Conservation (phyloP, 2,888 invertebrate species). For the Patella caerulea region DNA sequence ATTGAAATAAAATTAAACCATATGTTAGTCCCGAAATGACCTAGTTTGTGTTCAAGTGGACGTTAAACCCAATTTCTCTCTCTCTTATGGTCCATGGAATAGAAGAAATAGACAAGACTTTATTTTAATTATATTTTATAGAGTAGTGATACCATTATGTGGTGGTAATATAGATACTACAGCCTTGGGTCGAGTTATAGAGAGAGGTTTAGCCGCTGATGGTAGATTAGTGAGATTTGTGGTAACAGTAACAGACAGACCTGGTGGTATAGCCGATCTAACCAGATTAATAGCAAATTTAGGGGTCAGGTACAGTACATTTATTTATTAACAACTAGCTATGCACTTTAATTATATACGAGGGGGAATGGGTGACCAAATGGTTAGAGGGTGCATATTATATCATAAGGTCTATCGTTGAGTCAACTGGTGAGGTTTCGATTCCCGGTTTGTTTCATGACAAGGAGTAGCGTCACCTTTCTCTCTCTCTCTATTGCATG, state of each 20-base stretch:
- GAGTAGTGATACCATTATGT: conserved; percentile 87
- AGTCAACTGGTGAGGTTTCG: too few relatives aligned
- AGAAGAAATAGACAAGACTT: not conserved
- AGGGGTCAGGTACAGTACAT: conserved; percentile 77
- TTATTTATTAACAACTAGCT: not conserved
- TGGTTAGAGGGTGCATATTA: too few relatives aligned
- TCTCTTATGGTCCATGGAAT: not conserved
- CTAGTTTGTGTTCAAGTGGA: too few relatives aligned
- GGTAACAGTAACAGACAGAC: conserved; percentile 81
- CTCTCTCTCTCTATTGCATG: too few relatives aligned
- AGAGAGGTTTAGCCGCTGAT: conserved; percentile 89
- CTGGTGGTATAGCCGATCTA: conserved; percentile 89
- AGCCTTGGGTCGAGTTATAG: conserved; percentile 87
- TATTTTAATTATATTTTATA: conserved; percentile 66
- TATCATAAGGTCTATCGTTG: too few relatives aligned
- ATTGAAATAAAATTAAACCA: too few relatives aligned
- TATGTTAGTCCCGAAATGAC: too few relatives aligned
- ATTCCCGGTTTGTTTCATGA: not conserved
- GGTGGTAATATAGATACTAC: conserved; percentile 93
- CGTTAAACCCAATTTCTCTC: too few relatives aligned
- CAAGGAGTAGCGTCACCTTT: not conserved
- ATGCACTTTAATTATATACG: too few relatives aligned
- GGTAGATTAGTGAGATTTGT: conserved; percentile 80
- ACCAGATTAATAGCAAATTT: conserved; percentile 82
- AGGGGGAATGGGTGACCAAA: not conserved